Conservation (phyloP, 92 coral and sea anemone genomes). For the Blastomussa wellsi region DNA sequence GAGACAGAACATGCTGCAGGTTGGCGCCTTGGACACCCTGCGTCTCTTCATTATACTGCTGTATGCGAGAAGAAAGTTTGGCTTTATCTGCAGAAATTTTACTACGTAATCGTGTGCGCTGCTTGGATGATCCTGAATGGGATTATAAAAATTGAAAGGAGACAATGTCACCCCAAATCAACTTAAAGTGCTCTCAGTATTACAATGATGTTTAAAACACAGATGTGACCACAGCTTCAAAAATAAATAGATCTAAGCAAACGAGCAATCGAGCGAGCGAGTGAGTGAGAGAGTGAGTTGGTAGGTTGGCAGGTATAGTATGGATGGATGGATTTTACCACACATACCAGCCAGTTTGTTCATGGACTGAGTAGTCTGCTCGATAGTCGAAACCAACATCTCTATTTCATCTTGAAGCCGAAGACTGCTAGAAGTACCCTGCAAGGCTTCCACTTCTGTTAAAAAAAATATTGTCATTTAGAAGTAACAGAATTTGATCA, state of each 20-base stretch:
- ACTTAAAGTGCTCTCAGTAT: neutral
- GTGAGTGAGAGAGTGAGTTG: neutral
- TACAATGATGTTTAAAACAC: neutral
- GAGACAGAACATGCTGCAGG: neutral
- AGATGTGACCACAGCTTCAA: neutral
- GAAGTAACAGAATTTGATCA: too few species aligned
- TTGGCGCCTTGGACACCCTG: neutral
- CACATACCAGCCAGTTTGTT: too few species aligned
- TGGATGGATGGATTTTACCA: too few species aligned
- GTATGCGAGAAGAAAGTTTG: slow-evolving; percentile 17
- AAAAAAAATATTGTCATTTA: too few species aligned
- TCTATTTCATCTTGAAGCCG: too few species aligned
- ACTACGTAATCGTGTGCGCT: slow-evolving; percentile 30
- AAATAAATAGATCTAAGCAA: neutral
- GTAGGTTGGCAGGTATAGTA: neutral
- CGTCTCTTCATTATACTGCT: slow-evolving; percentile 27
- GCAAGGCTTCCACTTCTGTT: too few species aligned
- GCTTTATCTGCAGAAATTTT: slow-evolving; percentile 42
- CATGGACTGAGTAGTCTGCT: too few species aligned
- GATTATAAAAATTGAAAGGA: neutral
- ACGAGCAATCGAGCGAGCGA: too few species aligned
- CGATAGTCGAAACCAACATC: too few species aligned
- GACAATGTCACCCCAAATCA: neutral
- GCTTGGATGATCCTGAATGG: slow-evolving; percentile 37
- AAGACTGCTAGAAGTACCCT: too few species aligned